These are phyloP conservation scores for Saguinus midas DNA, from an alignment of 2,113 vertebrate species.

Conservation along the genomic window DNA sequence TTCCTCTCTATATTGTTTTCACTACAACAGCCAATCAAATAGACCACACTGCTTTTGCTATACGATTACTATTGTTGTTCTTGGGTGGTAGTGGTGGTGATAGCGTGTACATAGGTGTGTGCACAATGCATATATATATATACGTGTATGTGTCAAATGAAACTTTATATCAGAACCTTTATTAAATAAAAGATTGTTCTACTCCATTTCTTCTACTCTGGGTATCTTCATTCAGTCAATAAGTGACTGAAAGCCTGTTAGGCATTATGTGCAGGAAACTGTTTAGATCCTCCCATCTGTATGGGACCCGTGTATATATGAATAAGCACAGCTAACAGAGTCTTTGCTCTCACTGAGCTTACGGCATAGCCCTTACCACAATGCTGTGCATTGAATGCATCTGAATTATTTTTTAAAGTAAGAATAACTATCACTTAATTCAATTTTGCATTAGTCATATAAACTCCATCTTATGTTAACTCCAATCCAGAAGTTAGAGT, in stretches of 20 bases:
- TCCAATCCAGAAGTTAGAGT: neutral
- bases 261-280: neutral
- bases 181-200: neutral
- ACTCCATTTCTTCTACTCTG: neutral
- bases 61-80: neutral
- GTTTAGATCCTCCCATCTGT: neutral
- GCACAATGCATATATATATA: neutral
- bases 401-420: neutral
- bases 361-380: neutral
- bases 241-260: neutral
- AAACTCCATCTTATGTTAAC: neutral
- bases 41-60: neutral
- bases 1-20: neutral
- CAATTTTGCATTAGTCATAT: neutral
- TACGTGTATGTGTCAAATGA: neutral
- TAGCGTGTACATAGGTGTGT: neutral
- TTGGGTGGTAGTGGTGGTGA: neutral
- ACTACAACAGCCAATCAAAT: neutral
- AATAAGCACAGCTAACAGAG: neutral
- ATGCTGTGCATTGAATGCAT: neutral
- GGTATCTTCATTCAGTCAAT: neutral
- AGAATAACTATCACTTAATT: neutral
- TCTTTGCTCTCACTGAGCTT: neutral
- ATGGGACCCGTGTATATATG: neutral
- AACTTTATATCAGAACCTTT: neutral